phyloP scores from a whole-genome alignment of 2,888 invertebrate genomes.

The Adelognathus sp. region DNA sequence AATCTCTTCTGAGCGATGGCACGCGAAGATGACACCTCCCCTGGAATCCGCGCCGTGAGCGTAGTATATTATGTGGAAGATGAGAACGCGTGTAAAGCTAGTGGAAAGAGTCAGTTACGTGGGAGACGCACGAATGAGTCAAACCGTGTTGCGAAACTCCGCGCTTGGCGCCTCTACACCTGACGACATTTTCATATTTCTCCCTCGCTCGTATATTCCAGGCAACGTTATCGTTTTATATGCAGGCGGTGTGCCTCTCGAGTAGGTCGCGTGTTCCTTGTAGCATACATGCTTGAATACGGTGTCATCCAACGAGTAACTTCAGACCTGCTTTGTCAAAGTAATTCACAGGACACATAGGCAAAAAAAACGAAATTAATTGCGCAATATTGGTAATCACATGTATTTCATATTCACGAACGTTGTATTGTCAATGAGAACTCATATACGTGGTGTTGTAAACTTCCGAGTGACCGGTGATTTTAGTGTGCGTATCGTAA shows the following conservation, averaged over 20 bases:
- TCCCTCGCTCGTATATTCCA: not conserved
- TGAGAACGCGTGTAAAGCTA: not conserved
- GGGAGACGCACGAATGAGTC: constrained; percentile 29
- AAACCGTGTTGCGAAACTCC: not conserved
- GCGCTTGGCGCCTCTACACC: not conserved
- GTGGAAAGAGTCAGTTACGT: constrained; percentile 28
- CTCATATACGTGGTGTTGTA: no score
- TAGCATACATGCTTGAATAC: not conserved
- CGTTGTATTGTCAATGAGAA: no score
- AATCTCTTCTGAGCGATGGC: not conserved
- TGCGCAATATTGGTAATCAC: not conserved
- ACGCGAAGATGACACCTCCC: not conserved
- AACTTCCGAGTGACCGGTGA: no score
- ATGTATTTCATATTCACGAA: no score
- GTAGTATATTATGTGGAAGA: not conserved
- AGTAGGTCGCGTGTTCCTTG: constrained; percentile 17
- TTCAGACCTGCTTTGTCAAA: not conserved
- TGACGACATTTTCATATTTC: not conserved
- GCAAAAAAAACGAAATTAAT: not conserved
- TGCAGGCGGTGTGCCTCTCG: constrained; percentile 17
- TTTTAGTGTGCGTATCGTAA: no score
- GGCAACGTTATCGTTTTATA: constrained; percentile 30
- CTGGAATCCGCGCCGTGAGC: not conserved
- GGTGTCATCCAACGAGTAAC: not conserved
- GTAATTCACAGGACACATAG: constrained; percentile 5